Conservation (phyloP, 2,888 invertebrate species). For the Cyclophora punctaria region DNA sequence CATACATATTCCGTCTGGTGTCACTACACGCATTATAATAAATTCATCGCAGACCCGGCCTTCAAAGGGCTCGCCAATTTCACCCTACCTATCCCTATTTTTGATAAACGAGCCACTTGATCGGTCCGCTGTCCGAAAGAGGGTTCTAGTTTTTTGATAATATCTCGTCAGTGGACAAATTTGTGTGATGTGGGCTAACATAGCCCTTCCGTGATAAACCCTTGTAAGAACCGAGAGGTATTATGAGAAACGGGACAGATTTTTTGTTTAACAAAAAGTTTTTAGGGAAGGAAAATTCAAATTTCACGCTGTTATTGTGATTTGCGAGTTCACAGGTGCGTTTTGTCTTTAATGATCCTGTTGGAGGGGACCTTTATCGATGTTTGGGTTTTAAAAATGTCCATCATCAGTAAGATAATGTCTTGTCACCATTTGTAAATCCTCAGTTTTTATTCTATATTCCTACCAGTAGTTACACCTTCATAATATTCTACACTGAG, state of each 20-base stretch:
- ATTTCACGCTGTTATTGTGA: no score
- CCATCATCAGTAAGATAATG: no score
- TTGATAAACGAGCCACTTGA: slow-evolving; percentile 61
- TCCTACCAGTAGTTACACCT: no score
- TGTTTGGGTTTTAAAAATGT: no score
- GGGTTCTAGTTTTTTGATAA: slow-evolving; percentile 51
- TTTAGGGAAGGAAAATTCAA: no score
- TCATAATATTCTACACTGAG: no score
- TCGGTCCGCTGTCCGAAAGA: slow-evolving; percentile 44
- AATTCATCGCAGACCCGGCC: slow-evolving; percentile 33
- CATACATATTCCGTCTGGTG: slow-evolving; percentile 6
- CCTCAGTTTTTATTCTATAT: no score
- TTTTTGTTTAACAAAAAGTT: slow-evolving; percentile 6
- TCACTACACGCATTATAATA: slow-evolving; percentile 29
- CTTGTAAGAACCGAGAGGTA: slow-evolving; percentile 23
- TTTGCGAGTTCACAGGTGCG: no score
- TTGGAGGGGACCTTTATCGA: no score
- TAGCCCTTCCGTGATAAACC: slow-evolving; percentile 33
- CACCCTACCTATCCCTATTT: slow-evolving; percentile 45
- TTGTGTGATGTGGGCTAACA: slow-evolving; percentile 49
- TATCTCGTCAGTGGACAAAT: slow-evolving; percentile 66
- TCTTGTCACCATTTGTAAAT: no score
- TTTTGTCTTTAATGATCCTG: no score
- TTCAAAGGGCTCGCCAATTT: slow-evolving; percentile 40
- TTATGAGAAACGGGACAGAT: slow-evolving; percentile 18